A percentile compares a stretch with the other conserved stretches of the same genome.
These are phyloP conservation scores for Australoheros scitulus DNA, from an alignment of 2,113 vertebrate species.

Conservation along the genomic window DNA sequence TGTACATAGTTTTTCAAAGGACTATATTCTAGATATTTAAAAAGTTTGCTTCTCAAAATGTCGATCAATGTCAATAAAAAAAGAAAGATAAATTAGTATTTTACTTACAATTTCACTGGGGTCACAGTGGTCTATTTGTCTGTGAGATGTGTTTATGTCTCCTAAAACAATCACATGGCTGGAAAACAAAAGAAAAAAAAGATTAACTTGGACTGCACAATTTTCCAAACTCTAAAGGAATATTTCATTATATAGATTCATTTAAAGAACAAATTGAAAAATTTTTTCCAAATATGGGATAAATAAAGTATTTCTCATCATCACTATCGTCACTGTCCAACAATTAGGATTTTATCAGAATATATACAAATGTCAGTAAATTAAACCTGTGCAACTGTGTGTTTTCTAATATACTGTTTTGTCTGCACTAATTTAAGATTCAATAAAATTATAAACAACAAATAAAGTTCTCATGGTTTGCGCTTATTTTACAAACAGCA, in stretches of 20 bases:
- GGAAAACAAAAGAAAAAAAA: slow-evolving; percentile 53
- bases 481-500: neutral
- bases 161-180: slow-evolving; percentile 90
- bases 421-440: neutral
- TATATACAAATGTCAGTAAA: neutral
- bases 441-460: neutral
- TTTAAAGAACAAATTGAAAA: neutral
- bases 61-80: neutral
- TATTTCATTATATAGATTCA: neutral
- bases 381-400: neutral
- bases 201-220: neutral
- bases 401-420: neutral
- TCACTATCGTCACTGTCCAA: neutral
- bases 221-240: neutral
- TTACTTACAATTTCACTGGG: slow-evolving; percentile 82
- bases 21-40: neutral
- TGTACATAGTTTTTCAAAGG: neutral
- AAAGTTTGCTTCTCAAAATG: neutral
- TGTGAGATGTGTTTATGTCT: slow-evolving; percentile 90
- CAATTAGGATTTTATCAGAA: neutral
- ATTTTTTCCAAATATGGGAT: neutral
- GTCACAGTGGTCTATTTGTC: slow-evolving; percentile 88
- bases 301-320: neutral
- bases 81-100: neutral
- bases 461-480: neutral